Percentiles rank a stretch among this genome's conserved stretches.
Evolutionary conservation across 2,113 vertebrate species (phyloP).

Genomic region (Esox niger): DNA sequence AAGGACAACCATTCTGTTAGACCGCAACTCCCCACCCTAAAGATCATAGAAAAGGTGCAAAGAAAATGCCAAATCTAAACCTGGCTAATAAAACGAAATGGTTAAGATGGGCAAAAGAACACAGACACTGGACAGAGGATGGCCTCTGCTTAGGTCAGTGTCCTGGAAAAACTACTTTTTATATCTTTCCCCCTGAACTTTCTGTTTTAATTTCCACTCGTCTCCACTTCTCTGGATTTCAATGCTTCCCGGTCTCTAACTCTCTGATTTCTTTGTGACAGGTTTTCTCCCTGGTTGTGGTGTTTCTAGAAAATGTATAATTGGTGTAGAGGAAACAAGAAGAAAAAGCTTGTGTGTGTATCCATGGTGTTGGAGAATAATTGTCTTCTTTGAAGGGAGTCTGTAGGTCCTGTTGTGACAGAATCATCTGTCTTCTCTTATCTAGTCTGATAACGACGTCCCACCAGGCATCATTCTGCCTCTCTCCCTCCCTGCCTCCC

Average conservation of each 20-base stretch:
- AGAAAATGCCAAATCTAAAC: no score
- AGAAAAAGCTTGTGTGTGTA: background rate
- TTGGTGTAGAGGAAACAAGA: constrained; percentile 33
- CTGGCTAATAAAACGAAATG: no score
- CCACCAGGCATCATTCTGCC: background rate
- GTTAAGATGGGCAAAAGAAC: no score
- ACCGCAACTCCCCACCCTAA: background rate
- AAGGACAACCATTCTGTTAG: no score
- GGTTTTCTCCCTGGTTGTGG: constrained; percentile 1
- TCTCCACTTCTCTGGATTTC: constrained; percentile 9
- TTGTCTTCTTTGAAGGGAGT: background rate
- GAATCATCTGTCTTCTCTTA: background rate
- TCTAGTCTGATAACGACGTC: background rate
- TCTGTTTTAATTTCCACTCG: no score
- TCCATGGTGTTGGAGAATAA: background rate
- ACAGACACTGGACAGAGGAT: no score
- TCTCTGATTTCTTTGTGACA: background rate
- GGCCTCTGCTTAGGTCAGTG: no score
- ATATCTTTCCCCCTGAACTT: no score
- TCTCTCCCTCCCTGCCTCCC: background rate
- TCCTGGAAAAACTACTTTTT: background rate
- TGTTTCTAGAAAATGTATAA: constrained; percentile 8
- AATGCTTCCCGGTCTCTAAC: background rate
- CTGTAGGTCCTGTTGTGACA: background rate
- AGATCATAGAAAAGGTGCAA: no score